phyloP scores from a whole-genome alignment of 2,797 vertebrate genomes.

The Sebastes paucispinis region DNA sequence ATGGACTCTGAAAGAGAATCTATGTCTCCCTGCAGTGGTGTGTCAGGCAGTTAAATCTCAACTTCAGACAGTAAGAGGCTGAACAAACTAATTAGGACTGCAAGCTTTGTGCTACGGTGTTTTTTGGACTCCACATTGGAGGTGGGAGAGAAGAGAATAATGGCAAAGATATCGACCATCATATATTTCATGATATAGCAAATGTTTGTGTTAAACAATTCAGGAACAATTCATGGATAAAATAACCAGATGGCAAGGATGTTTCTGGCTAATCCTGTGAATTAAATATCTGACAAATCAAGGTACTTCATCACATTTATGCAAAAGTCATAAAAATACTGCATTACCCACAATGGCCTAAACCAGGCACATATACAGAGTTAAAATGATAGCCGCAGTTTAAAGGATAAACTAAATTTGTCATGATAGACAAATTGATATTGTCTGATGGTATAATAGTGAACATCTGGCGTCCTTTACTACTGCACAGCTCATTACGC shows the following conservation, averaged over 20 bases:
- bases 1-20: neutral
- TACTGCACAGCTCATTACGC: constrained; percentile 22
- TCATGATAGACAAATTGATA: neutral
- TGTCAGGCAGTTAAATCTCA: neutral
- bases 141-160: neutral
- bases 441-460: neutral
- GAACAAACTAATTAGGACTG: neutral
- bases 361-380: neutral
- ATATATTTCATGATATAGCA: neutral
- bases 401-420: neutral
- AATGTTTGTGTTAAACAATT: neutral
- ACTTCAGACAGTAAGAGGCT: neutral
- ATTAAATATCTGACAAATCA: neutral
- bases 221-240: neutral
- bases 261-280: neutral
- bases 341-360: neutral
- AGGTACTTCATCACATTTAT: neutral
- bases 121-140: neutral
- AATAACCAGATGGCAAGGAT: neutral
- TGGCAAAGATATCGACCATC: neutral
- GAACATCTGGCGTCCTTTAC: constrained; percentile 28
- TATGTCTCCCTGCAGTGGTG: neutral
- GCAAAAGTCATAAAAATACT: neutral
- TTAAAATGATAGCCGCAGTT: neutral
- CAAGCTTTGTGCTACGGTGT: neutral